A percentile compares a stretch with the other conserved stretches of the same genome.
phyloP scores from a whole-genome alignment of 2,888 invertebrate species.

The Amaurobius ferox region DNA sequence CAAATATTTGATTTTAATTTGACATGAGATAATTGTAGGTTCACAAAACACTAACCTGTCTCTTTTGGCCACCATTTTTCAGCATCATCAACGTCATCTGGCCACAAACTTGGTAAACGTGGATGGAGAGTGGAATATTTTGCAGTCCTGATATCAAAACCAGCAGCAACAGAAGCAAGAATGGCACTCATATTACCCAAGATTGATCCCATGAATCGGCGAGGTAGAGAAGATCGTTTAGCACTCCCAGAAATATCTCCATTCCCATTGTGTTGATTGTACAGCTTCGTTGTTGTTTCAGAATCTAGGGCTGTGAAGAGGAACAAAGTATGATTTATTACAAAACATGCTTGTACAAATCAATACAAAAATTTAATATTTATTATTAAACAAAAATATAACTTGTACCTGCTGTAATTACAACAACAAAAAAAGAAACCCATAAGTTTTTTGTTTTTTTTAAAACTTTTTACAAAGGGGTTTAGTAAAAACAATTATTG shows the following conservation, averaged over 20 bases:
- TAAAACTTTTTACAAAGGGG: too few species aligned
- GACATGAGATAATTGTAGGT: too few species aligned
- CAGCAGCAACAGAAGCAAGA: constrained; percentile 92
- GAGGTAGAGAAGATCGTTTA: constrained; percentile 70
- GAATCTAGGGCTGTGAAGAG: constrained; percentile 48
- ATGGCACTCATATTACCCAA: constrained; percentile 94
- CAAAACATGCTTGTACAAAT: too few species aligned
- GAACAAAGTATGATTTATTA: too few species aligned
- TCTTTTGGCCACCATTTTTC: constrained; percentile 74
- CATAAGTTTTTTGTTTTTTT: too few species aligned
- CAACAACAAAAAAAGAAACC: too few species aligned
- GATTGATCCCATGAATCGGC: constrained; percentile 80
- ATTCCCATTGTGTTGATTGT: constrained; percentile 42
- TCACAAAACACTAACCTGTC: constrained; percentile 72
- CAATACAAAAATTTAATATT: too few species aligned
- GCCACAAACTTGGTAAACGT: constrained; percentile 82
- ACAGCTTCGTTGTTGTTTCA: constrained; percentile 33
- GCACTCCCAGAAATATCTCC: constrained; percentile 40
- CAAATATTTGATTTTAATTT: too few species aligned
- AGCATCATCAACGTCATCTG: constrained; percentile 73
- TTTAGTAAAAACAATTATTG: too few species aligned
- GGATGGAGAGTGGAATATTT: constrained; percentile 91
- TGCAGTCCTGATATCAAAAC: constrained; percentile 93
- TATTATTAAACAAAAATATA: too few species aligned
- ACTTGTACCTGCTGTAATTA: too few species aligned